Percentiles rank a stretch among this genome's conserved stretches.
phyloP scores from a whole-genome alignment of 2,113 vertebrate species.

The Chaetops frenatus region DNA sequence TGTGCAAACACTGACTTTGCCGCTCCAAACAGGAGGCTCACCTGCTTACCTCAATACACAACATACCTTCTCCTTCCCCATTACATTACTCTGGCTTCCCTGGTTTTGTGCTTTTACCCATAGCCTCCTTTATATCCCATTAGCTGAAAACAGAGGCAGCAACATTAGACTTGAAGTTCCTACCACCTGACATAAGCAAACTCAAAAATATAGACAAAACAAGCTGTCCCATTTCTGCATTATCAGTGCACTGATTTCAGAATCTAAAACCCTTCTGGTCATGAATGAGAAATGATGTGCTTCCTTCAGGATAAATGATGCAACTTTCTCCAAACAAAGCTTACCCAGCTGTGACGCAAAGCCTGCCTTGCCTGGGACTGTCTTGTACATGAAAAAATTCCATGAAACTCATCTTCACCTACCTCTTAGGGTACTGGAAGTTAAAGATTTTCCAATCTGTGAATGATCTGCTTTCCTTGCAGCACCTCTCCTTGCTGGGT shows the following conservation, averaged over 20 bases:
- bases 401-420: neutral
- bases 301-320: neutral
- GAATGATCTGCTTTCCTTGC: neutral
- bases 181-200: neutral
- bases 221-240: neutral
- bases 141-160: neutral
- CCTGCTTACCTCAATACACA: neutral
- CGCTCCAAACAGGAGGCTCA: neutral
- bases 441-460: neutral
- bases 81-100: neutral
- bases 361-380: neutral
- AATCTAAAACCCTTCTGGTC: neutral
- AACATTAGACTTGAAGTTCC: slow-evolving; percentile 1
- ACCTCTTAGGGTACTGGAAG: neutral
- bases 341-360: neutral
- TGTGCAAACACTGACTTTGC: neutral
- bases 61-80: neutral
- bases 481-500: neutral
- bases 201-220: slow-evolving; percentile 37
- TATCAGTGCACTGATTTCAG: neutral
- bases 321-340: neutral
- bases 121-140: neutral
- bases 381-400: neutral
- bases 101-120: neutral
- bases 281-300: neutral